Conservation (phyloP, 2,888 invertebrate genomes). For the Sylvicola cinctus region DNA sequence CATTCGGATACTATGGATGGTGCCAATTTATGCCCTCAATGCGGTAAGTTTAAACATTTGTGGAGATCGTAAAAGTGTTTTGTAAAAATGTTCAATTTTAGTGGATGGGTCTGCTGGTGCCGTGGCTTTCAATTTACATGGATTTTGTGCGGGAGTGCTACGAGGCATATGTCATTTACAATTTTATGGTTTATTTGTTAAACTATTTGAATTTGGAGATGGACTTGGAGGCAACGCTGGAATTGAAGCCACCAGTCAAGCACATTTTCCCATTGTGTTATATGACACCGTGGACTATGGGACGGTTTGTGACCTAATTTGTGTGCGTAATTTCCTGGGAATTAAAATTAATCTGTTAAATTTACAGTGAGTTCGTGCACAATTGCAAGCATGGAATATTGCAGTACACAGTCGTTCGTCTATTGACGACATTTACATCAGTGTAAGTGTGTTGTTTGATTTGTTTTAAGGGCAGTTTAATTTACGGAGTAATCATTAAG, state of each 20-base stretch:
- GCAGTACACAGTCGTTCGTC: constrained; percentile 84
- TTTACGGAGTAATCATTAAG: no score
- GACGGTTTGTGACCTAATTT: no score
- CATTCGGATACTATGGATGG: constrained; percentile 94
- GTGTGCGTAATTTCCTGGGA: constrained; percentile 22
- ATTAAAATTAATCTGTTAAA: constrained; percentile 25
- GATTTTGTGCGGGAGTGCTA: constrained; percentile 89
- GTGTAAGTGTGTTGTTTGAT: constrained; percentile 56
- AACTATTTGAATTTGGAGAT: constrained; percentile 76
- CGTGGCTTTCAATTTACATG: constrained; percentile 74
- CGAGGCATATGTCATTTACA: constrained; percentile 95
- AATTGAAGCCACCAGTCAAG: constrained; percentile 59
- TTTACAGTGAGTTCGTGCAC: constrained; percentile 79
- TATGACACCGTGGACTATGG: constrained; percentile 84
- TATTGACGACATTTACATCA: constrained; percentile 73
- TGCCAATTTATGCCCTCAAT: constrained; percentile 88
- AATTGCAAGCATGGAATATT: constrained; percentile 92
- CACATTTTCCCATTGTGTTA: constrained; percentile 87
- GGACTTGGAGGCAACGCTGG: constrained; percentile 63
- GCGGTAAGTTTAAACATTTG: constrained; percentile 40
- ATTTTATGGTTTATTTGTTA: constrained; percentile 87
- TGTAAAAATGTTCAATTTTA: constrained; percentile 7
- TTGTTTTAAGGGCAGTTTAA: no score
- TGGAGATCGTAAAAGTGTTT: constrained; percentile 1
- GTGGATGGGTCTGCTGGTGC: constrained; percentile 56